Evolutionary conservation across 2,888 invertebrate species (phyloP).

Genomic region (Oscheius sp.): DNA sequence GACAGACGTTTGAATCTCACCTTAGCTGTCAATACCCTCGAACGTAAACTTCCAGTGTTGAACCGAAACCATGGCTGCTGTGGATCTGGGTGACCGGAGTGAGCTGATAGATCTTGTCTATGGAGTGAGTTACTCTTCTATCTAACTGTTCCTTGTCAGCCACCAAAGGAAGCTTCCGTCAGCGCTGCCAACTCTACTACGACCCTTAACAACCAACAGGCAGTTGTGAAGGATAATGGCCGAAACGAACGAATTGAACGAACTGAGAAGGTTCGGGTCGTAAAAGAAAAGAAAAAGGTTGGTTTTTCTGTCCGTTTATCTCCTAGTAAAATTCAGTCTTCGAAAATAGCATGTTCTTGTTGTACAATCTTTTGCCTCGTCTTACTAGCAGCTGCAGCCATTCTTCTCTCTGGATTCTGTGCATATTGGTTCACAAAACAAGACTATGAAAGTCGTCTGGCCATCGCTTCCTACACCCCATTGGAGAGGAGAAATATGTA

Average conservation of each 20-base stretch:
- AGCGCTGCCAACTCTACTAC: slow-evolving; percentile 22
- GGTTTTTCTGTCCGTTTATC: not conserved
- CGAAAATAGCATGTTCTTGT: slow-evolving; percentile 44
- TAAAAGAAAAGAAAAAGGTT: slow-evolving; percentile 22
- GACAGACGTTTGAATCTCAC: slow-evolving; percentile 16
- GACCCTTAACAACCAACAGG: slow-evolving; percentile 1
- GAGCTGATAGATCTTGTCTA: slow-evolving; percentile 59
- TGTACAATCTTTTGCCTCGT: slow-evolving; percentile 45
- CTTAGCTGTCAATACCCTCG: not conserved
- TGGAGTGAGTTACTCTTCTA: slow-evolving; percentile 42
- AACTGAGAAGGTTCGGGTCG: not conserved
- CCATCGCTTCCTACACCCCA: slow-evolving; percentile 30
- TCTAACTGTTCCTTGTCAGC: not conserved
- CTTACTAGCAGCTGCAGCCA: slow-evolving; percentile 48
- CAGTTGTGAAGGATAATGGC: slow-evolving; percentile 13
- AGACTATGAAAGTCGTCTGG: slow-evolving; percentile 40
- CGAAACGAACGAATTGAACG: slow-evolving; percentile 7
- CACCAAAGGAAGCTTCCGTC: slow-evolving; percentile 12
- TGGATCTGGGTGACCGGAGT: slow-evolving; percentile 61
- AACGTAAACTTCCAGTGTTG: slow-evolving; percentile 18
- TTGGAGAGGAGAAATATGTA: slow-evolving; percentile 33
- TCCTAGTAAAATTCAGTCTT: slow-evolving; percentile 10
- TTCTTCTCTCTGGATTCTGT: slow-evolving; percentile 46
- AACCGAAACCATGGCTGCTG: slow-evolving; percentile 49
- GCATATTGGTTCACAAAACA: slow-evolving; percentile 53